Base-by-base conservation (phyloP, 2,888 invertebrate genomes). In the Carterocephalus palaemon region DNA sequence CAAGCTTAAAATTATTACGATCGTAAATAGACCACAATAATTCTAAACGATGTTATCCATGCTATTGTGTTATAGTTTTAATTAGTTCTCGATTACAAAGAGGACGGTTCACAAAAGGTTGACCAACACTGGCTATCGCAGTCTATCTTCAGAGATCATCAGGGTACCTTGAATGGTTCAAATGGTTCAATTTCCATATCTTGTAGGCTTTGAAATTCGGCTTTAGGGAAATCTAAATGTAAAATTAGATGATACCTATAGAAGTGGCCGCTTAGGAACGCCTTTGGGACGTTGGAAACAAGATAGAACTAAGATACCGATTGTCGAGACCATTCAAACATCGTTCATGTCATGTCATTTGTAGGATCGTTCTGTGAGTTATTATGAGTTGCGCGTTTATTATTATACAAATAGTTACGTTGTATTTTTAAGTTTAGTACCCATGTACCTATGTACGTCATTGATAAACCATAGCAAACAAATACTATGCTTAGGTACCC, bases 221-320 rank as follows among this genome's bases (percentile, higher is more conserved):
- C 83, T 70, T 64, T 63, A 54, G 82, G 83, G 83, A 83, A 82
- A 83, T 83, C 79, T 78, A 81, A 76, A 78, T 70, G 70, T 57
- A 60, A 68, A 78, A 75, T 71, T 77, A 74, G 64, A 61, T 63
- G 54, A 59, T 45, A 8, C 15, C 5, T 15, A 37, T 33, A 31
- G 9, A 31, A 23, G 32, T 16, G 23, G 13, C 15, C n/a, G 12
- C 3, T 10, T 16, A 28, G 6, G 12, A 6, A 9, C 15, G 4
- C 2, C 22, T n/a, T 15, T 8, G 34, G 23, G 8, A 23, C n/a
- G 22, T 23, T 19, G 19, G 2, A 13, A 20, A 8, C 17, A 10
- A n/a, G n/a, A n/a, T n/a, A n/a, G n/a, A n/a, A 22, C 3, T 34
- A 34, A 23, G 15, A 26, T 12, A 12, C 12, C 24, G 24, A 12